phyloP scores from a whole-genome alignment of 2,888 invertebrate species.

The Unio pictorum region DNA sequence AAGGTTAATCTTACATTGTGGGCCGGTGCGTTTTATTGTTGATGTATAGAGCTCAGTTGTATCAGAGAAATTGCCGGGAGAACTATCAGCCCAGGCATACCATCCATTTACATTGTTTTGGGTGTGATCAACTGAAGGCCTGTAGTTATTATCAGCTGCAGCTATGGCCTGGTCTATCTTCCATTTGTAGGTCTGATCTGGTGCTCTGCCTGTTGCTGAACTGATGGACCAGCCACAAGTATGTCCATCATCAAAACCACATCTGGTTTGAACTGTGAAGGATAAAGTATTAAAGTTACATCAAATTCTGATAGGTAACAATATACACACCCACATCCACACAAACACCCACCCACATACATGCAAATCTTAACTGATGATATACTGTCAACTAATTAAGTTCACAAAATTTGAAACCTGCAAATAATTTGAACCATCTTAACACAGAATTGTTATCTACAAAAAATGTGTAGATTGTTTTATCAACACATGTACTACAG shows the following conservation, averaged over 20 bases:
- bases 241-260: slow-evolving; percentile 47
- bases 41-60: slow-evolving; percentile 42
- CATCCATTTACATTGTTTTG: slow-evolving; percentile 31
- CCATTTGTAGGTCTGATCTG: slow-evolving; percentile 45
- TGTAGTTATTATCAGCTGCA: slow-evolving; percentile 13
- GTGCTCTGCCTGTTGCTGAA: slow-evolving; percentile 5
- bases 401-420: too few relatives aligned
- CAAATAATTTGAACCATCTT: too few relatives aligned
- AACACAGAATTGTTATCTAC: too few relatives aligned
- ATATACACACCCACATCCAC: not conserved
- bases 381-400: too few relatives aligned
- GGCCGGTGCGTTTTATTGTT: slow-evolving; percentile 45
- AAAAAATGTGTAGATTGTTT: too few relatives aligned
- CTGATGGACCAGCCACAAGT: slow-evolving; percentile 49
- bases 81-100: slow-evolving; percentile 53
- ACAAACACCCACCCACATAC: too few relatives aligned
- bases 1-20: slow-evolving; percentile 53
- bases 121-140: slow-evolving; percentile 39
- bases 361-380: too few relatives aligned
- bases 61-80: slow-evolving; percentile 44
- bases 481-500: too few relatives aligned
- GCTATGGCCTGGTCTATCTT: slow-evolving; percentile 28
- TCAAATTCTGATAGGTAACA: not conserved
- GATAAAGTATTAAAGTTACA: not conserved
- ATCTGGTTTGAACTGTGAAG: slow-evolving; percentile 32